Evolutionary conservation across 2,113 vertebrate genomes (phyloP).

Genomic region (Leuciscus idus): DNA sequence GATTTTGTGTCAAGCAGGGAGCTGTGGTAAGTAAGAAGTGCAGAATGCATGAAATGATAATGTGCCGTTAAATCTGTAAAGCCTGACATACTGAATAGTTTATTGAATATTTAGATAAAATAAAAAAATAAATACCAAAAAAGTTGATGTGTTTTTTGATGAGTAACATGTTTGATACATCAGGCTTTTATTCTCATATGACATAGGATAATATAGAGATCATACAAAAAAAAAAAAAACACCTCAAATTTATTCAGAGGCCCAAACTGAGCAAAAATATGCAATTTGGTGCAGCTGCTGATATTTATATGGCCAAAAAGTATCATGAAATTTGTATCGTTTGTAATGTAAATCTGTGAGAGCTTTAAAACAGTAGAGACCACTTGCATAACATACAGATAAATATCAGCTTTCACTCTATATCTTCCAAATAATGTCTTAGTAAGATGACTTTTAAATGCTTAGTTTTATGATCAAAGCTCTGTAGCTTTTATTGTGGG

Average conservation of each 20-base stretch:
- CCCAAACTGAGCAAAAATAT: too few relatives aligned
- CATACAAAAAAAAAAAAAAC: background rate
- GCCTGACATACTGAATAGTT: too few relatives aligned
- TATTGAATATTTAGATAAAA: too few relatives aligned
- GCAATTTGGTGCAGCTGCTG: background rate
- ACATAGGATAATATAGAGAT: background rate
- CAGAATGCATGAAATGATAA: background rate
- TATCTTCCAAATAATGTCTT: background rate
- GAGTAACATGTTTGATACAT: background rate
- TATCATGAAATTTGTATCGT: background rate
- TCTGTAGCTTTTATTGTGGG: too few relatives aligned
- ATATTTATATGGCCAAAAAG: background rate
- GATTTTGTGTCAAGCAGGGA: slow-evolving; percentile 95
- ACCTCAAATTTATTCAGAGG: background rate
- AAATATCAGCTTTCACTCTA: background rate
- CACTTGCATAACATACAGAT: background rate
- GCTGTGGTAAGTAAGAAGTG: slow-evolving; percentile 85
- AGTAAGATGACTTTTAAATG: too few relatives aligned
- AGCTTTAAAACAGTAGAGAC: background rate
- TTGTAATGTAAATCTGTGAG: background rate
- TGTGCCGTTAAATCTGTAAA: too few relatives aligned
- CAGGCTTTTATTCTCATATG: background rate
- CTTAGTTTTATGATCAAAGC: too few relatives aligned
- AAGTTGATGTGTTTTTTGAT: background rate
- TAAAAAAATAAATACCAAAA: too few relatives aligned